phyloP scores from a whole-genome alignment of 2,797 vertebrate species.

The Margarornis squamiger region DNA sequence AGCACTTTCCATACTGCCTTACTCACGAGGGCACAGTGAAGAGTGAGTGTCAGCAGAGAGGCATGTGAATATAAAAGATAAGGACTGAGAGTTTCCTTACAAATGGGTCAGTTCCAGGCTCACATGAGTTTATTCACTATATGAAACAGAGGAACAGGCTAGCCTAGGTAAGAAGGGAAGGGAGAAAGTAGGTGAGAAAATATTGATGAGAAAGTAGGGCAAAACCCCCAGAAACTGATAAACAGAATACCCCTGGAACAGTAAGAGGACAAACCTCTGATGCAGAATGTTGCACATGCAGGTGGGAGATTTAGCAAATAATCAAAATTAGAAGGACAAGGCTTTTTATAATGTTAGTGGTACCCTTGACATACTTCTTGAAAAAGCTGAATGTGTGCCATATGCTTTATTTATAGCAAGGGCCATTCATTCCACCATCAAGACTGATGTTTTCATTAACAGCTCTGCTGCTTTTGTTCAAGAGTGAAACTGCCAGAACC shows the following conservation, averaged over 20 bases:
- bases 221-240: neutral
- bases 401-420: neutral
- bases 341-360: neutral
- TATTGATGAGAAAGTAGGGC: neutral
- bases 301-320: neutral
- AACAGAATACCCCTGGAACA: neutral
- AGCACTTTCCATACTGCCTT: neutral
- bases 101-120: neutral
- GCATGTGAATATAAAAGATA: neutral
- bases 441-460: neutral
- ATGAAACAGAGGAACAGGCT: neutral
- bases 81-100: neutral
- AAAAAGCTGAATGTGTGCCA: neutral
- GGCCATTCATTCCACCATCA: neutral
- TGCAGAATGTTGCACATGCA: neutral
- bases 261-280: neutral
- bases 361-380: neutral
- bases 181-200: neutral
- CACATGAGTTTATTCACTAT: neutral
- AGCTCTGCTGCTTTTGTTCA: neutral
- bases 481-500: neutral
- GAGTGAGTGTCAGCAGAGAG: neutral
- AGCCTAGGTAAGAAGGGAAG: neutral
- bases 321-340: neutral
- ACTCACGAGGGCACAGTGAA: neutral